These are phyloP conservation scores for Cacoxenus indagator DNA, from an alignment of 2,888 invertebrate genomes.

Conservation along the genomic window DNA sequence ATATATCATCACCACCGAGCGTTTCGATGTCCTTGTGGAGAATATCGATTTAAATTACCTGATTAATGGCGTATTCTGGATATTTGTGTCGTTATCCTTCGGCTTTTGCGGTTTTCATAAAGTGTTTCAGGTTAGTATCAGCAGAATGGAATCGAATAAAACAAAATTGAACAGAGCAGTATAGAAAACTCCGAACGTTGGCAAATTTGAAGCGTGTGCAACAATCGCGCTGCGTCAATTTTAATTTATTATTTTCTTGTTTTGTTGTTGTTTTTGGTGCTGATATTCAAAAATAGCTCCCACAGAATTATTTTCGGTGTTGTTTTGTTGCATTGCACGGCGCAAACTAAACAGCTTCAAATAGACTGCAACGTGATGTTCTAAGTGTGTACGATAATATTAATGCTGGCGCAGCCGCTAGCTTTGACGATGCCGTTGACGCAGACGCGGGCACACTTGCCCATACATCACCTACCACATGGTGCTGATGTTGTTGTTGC, in stretches of 20 bases:
- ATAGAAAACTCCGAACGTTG: background rate
- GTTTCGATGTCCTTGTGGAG: slow-evolving; percentile 66
- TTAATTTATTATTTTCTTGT: too few relatives aligned
- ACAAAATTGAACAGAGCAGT: background rate
- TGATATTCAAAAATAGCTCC: slow-evolving; percentile 8
- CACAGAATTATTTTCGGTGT: background rate
- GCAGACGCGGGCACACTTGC: background rate
- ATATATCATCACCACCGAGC: slow-evolving; percentile 64
- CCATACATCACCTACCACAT: background rate
- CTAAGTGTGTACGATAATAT: background rate
- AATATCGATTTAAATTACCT: slow-evolving; percentile 67
- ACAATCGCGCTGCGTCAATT: slow-evolving; percentile 15
- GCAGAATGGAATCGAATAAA: too few relatives aligned
- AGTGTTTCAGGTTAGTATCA: slow-evolving; percentile 63
- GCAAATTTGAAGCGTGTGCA: slow-evolving; percentile 20
- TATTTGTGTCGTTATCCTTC: slow-evolving; percentile 61
- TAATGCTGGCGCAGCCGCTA: background rate
- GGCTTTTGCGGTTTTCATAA: slow-evolving; percentile 66
- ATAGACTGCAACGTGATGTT: background rate
- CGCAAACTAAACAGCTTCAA: background rate
- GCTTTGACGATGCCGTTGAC: background rate
- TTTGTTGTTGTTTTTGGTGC: too few relatives aligned
- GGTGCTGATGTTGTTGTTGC: background rate
- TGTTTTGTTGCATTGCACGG: background rate
- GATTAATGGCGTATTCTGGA: slow-evolving; percentile 69